phyloP scores from a whole-genome alignment of 2,797 vertebrate species.

The Betta splendens region DNA sequence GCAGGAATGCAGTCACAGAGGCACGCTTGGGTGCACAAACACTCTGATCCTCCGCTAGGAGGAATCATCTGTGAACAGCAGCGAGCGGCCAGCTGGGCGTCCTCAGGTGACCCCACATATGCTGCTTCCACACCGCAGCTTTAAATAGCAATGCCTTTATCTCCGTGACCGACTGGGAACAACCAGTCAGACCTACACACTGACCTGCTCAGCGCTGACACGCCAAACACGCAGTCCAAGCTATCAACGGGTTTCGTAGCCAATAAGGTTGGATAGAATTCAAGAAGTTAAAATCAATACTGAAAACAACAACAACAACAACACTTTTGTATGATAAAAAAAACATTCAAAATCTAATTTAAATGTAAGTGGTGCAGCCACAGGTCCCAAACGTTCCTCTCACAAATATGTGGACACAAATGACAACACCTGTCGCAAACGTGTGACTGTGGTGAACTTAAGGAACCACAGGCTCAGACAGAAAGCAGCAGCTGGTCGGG shows the following conservation, averaged over 20 bases:
- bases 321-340: no score
- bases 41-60: constrained; percentile 9
- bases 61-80: neutral
- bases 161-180: constrained; percentile 7
- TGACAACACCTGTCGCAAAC: no score
- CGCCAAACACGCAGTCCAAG: neutral
- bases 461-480: no score
- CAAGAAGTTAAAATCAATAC: no score
- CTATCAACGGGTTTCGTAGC: no score
- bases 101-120: constrained; percentile 45
- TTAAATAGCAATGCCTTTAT: constrained; percentile 51
- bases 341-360: no score
- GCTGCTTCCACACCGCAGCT: constrained; percentile 22
- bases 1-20: constrained; percentile 13
- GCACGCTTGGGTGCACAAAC: constrained; percentile 27
- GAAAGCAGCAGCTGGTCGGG: no score
- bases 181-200: constrained; percentile 11
- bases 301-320: no score
- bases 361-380: no score
- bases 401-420: no score
- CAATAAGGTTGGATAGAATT: neutral
- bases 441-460: no score
- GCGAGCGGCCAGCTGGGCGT: constrained; percentile 1
- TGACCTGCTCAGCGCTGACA: neutral
- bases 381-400: no score